Evolutionary conservation across 2,797 vertebrate genomes (phyloP).

Genomic region (Clamator glandarius): DNA sequence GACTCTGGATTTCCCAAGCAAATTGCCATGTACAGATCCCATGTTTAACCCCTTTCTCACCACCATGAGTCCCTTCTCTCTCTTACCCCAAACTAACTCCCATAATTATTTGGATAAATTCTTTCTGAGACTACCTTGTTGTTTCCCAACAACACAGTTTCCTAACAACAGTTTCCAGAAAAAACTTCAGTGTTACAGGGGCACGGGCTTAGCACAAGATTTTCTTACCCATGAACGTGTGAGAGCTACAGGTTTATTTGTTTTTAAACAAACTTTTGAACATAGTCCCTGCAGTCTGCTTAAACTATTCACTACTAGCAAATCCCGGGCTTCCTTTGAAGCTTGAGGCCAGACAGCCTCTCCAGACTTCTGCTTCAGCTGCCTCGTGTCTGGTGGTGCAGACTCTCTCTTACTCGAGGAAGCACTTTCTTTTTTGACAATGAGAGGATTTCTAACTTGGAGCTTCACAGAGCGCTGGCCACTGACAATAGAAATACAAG

Average conservation of each 20-base stretch:
- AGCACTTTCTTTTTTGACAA: not conserved
- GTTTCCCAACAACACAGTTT: not conserved
- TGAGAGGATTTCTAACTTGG: not conserved
- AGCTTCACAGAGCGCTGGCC: not conserved
- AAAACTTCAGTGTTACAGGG: not conserved
- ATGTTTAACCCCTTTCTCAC: not conserved
- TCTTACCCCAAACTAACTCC: not conserved
- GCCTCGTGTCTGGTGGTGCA: not conserved
- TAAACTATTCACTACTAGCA: not conserved
- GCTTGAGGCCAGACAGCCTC: not conserved
- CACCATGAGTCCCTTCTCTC: not conserved
- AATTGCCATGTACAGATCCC: not conserved
- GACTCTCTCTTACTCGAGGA: not conserved
- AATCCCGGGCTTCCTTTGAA: conserved; percentile 15
- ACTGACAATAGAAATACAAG: not conserved
- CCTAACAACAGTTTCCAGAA: not conserved
- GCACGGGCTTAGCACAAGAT: not conserved
- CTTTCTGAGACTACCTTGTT: not conserved
- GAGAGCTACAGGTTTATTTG: conserved; percentile 5
- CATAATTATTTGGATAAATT: not conserved
- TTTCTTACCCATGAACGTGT: not conserved
- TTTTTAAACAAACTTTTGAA: conserved; percentile 33
- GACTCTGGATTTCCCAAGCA: not conserved
- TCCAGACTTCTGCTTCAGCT: not conserved
- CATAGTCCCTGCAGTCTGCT: not conserved